Conservation (phyloP, 2,797 vertebrate genomes). For the Myotis findleyi region DNA sequence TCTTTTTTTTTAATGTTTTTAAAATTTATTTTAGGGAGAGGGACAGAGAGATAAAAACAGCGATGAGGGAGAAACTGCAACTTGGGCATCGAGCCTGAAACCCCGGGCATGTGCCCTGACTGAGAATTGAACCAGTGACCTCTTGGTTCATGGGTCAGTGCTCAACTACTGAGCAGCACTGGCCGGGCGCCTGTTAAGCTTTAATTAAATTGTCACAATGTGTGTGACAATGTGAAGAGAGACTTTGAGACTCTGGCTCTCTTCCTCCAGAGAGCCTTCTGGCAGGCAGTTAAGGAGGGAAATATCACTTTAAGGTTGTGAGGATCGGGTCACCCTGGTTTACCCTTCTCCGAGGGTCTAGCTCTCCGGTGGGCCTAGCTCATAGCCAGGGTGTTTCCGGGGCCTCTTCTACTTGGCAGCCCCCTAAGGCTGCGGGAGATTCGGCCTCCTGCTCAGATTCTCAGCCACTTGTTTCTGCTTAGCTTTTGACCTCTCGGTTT, state of each 20-base stretch:
- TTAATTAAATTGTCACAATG: conserved; percentile 18
- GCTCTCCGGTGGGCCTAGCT: not conserved
- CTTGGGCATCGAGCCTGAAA: no score
- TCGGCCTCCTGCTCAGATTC: not conserved
- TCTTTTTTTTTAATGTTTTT: no score
- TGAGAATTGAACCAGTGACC: no score
- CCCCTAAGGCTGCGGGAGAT: not conserved
- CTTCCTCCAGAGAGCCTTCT: not conserved
- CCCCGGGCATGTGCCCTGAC: no score
- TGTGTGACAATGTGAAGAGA: not conserved
- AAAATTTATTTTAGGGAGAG: no score
- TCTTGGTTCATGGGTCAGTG: no score
- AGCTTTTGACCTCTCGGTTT: not conserved
- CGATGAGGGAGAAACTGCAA: no score
- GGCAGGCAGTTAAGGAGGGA: not conserved
- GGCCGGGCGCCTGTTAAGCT: not conserved
- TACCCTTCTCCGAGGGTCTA: not conserved
- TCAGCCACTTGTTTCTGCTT: not conserved
- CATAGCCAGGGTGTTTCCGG: not conserved
- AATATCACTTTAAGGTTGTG: not conserved
- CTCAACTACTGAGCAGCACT: no score
- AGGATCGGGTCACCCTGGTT: not conserved
- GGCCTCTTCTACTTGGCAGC: not conserved
- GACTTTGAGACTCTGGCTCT: not conserved
- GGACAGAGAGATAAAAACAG: no score